Evolutionary conservation across 2,888 invertebrate species (phyloP).

Genomic region (Ichneumoninae sp.): DNA sequence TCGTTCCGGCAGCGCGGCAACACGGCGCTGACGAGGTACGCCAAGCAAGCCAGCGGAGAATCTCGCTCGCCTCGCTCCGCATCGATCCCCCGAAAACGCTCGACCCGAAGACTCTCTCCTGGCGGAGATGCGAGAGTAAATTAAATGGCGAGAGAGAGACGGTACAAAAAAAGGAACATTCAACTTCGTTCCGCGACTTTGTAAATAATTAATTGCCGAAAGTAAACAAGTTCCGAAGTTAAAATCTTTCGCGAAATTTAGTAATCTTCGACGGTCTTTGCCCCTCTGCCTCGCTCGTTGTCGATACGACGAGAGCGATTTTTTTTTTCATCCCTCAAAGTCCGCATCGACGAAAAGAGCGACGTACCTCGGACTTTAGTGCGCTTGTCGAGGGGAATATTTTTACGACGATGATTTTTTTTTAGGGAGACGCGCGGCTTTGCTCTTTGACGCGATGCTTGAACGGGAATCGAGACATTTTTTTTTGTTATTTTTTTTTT

Average conservation of each 20-base stretch:
- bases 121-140: conserved; percentile 35
- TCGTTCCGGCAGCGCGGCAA: conserved; percentile 54
- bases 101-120: conserved; percentile 40
- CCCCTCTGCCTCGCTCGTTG: background rate
- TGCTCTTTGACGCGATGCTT: background rate
- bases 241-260: background rate
- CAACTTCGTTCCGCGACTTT: conserved; percentile 10
- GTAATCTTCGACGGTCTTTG: conserved; percentile 6
- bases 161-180: conserved; percentile 9
- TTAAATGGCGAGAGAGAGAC: conserved; percentile 29
- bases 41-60: conserved; percentile 43
- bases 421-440: conserved; percentile 2
- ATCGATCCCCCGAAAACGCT: conserved; percentile 54
- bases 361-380: too few species aligned
- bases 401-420: background rate
- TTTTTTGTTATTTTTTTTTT: background rate
- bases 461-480: background rate
- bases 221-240: conserved; percentile 18
- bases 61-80: conserved; percentile 56
- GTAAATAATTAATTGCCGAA: conserved; percentile 31
- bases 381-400: background rate
- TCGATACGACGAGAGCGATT: too few species aligned
- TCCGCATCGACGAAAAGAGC: too few species aligned
- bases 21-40: conserved; percentile 37
- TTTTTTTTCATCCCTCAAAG: too few species aligned